Evolutionary conservation across 2,797 vertebrate species (phyloP), one percentile per base, ranked within the genome.

Genomic region (Microtus agrestis): DNA sequence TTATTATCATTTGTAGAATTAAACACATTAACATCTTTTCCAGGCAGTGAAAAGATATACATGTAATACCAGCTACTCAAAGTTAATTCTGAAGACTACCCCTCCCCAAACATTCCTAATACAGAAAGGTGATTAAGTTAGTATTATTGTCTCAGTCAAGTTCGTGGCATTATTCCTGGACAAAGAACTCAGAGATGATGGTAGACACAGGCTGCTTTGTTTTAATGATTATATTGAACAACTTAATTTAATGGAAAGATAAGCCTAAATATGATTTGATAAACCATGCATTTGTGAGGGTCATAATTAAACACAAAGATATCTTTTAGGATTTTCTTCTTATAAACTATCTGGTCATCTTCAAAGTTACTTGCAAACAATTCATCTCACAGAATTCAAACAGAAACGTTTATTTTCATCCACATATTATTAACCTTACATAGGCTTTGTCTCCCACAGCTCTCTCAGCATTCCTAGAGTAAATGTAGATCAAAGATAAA

Each of bases 401-500:
- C 31, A 88, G 51, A 94, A 54, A 37, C 76, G 4, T 43, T 78
- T 90, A 86, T 94, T 43, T 97, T 90, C 29, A 8, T 79, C 77
- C 29, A 84, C n/a, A 34, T 84, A 59, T 85, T 93, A 74, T 90
- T 90, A 92, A 90, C 88, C 67, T 95, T 59, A 14, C 40, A 27
- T 54, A 31, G 63, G 87, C 37, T 88, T 69, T 74, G 67, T 67
- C 93, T 95, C 31, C 48, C 9, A 31, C 88, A 84, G 87, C 29
- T 91, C 9, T 67, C 10, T 71, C 71, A 46, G 46, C 31, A 69
- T 93, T 94, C 46, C 87, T 91, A 73, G 74, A 96, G 63, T 94
- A 89, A 97, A 78, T 89, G 40, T 92, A 96, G 95, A 91, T 85
- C 19, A 95, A 91, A 73, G 67, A 31, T 11, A 96, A 92, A 97